These are phyloP conservation scores for Biston stratarius DNA, from an alignment of 2,888 invertebrate genomes.

Conservation along the genomic window DNA sequence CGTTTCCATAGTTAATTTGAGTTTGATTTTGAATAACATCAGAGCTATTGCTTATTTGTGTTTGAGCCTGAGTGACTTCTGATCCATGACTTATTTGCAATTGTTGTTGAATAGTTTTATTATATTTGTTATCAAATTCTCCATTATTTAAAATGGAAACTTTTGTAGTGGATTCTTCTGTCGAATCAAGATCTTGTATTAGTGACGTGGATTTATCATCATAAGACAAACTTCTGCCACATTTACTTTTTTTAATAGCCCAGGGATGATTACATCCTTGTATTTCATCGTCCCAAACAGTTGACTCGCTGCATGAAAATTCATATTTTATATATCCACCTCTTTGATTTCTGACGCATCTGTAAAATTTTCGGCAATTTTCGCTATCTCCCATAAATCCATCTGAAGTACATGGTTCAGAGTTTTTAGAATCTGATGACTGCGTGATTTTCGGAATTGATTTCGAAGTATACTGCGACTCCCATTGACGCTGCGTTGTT, in stretches of 20 bases:
- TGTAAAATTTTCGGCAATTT: conserved; percentile 92
- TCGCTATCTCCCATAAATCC: conserved; percentile 91
- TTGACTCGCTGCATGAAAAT: conserved; percentile 91
- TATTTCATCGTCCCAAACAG: conserved; percentile 91
- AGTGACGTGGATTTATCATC: conserved; percentile 26
- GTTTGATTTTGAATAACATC: conserved; percentile 62
- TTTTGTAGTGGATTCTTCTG: conserved; percentile 34
- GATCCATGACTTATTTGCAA: conserved; percentile 60
- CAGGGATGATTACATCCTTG: conserved; percentile 91
- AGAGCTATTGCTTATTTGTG: conserved; percentile 58
- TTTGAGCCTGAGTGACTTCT: conserved; percentile 61
- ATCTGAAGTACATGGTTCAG: conserved; percentile 85
- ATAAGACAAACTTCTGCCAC: conserved; percentile 58
- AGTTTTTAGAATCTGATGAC: conserved; percentile 39
- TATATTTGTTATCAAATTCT: conserved; percentile 30
- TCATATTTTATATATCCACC: conserved; percentile 89
- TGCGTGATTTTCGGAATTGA: conserved; percentile 31
- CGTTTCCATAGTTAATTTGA: conserved; percentile 61
- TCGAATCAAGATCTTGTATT: conserved; percentile 5
- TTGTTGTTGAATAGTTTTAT: conserved; percentile 55
- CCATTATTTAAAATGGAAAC: conserved; percentile 20
- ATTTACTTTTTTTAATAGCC: conserved; percentile 82
- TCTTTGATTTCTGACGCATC: conserved; percentile 89
- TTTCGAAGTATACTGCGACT: conserved; percentile 27
- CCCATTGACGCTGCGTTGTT: conserved; percentile 21